Percentiles rank a stretch among this genome's conserved stretches.
These are phyloP conservation scores for Pasiphila rectangulata DNA, from an alignment of 2,888 invertebrate species.

Conservation along the genomic window DNA sequence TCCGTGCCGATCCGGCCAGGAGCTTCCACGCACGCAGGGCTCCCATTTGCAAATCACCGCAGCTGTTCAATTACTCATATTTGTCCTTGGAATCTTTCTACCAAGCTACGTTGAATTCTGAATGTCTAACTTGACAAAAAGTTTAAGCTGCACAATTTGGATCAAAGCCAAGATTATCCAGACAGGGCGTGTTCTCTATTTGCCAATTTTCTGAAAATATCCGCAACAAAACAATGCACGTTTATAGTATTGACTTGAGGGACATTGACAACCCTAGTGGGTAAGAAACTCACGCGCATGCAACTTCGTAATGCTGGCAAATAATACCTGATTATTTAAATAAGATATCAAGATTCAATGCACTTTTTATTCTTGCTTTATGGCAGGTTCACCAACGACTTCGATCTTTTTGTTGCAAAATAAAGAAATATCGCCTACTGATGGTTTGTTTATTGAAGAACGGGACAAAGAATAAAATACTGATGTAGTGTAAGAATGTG, in stretches of 20 bases:
- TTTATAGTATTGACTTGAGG: not conserved
- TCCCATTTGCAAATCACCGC: no score
- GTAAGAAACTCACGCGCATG: slow-evolving; percentile 9
- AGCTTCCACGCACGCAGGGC: not conserved
- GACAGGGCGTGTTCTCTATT: no score
- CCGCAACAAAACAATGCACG: not conserved
- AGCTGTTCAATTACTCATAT: no score
- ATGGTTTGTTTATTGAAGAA: not conserved
- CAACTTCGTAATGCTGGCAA: slow-evolving; percentile 13
- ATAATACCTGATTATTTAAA: slow-evolving; percentile 18
- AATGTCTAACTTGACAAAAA: no score
- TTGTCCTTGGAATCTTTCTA: no score
- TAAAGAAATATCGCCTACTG: not conserved
- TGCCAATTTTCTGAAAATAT: no score
- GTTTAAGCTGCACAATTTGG: no score
- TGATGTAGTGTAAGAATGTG: no score
- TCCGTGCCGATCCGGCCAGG: slow-evolving; percentile 1
- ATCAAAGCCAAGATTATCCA: no score
- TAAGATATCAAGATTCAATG: slow-evolving; percentile 28
- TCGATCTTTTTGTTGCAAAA: slow-evolving; percentile 8
- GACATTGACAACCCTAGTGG: slow-evolving; percentile 4
- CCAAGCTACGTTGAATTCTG: no score
- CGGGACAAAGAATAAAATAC: not conserved
- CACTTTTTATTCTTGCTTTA: slow-evolving; percentile 9
- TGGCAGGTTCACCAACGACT: no score